These are phyloP conservation scores for Xyrichtys novacula DNA, from an alignment of 2,797 vertebrate species.

Conservation along the genomic window DNA sequence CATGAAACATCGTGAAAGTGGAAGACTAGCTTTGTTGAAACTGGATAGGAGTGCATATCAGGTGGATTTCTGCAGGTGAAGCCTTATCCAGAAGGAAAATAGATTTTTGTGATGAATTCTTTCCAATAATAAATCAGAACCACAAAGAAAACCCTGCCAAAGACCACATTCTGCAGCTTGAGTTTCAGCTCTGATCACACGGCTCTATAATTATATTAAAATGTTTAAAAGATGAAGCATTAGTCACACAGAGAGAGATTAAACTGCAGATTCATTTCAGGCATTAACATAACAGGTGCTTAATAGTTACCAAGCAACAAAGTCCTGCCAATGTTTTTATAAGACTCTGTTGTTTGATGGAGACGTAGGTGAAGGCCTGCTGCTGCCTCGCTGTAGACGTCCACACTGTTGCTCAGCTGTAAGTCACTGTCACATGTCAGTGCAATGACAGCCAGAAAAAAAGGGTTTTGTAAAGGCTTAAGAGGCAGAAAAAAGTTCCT, in stretches of 20 bases:
- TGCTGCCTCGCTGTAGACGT: conserved; percentile 20
- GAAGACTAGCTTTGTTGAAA: conserved; percentile 4
- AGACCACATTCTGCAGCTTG: conserved; percentile 10
- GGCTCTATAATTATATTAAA: not conserved
- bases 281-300: conserved; percentile 31
- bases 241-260: conserved; percentile 4
- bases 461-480: conserved; percentile 17
- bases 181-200: not conserved
- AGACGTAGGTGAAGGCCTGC: not conserved
- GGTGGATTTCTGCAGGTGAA: conserved; percentile 4
- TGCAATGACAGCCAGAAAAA: conserved; percentile 57
- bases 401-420: conserved; percentile 20
- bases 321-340: not conserved
- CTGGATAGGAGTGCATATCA: conserved; percentile 2
- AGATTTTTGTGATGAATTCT: not conserved
- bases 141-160: conserved; percentile 5
- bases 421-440: conserved; percentile 39
- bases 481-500: conserved; percentile 24
- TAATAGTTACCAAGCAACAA: conserved; percentile 52
- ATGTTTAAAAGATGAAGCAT: conserved; percentile 15
- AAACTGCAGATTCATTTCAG: conserved; percentile 23
- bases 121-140: conserved; percentile 15
- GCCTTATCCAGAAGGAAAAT: not conserved
- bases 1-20: not conserved
- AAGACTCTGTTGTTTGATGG: conserved; percentile 4